Percentiles rank a stretch among this genome's conserved stretches.
These are phyloP conservation scores for Heteractis magnifica DNA, from an alignment of 92 coral and sea anemone genomes.

Conservation along the genomic window DNA sequence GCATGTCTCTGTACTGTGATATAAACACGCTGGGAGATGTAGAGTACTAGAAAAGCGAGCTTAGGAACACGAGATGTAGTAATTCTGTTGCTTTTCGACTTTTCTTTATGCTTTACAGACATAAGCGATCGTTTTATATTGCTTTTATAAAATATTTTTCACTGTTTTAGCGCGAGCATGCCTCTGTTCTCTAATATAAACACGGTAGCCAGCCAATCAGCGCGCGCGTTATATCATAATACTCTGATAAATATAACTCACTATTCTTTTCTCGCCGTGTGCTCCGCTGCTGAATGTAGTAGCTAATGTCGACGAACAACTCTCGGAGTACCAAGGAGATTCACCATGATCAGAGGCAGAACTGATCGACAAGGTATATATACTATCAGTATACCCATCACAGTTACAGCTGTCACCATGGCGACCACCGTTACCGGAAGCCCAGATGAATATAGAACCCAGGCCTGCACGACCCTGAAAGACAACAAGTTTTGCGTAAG, in stretches of 20 bases:
- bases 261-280: conserved; percentile 65
- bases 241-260: conserved; percentile 27
- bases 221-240: no score
- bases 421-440: conserved; percentile 94
- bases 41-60: no score
- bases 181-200: no score
- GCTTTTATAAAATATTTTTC: no score
- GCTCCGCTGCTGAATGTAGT: conserved; percentile 93
- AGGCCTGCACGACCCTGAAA: conserved; percentile 87
- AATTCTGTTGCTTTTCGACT: no score
- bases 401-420: conserved; percentile 89
- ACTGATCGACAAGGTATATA: conserved; percentile 92
- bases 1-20: no score
- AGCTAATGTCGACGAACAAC: conserved; percentile 91
- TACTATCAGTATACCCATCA: conserved; percentile 96
- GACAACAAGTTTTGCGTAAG: not conserved
- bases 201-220: no score
- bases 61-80: no score
- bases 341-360: conserved; percentile 93
- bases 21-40: no score
- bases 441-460: conserved; percentile 96
- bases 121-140: no score
- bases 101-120: no score
- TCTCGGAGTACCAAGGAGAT: conserved; percentile 94
- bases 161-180: no score